phyloP scores from a whole-genome alignment of 2,888 invertebrate species.

The Pyrocoelia pectoralis region DNA sequence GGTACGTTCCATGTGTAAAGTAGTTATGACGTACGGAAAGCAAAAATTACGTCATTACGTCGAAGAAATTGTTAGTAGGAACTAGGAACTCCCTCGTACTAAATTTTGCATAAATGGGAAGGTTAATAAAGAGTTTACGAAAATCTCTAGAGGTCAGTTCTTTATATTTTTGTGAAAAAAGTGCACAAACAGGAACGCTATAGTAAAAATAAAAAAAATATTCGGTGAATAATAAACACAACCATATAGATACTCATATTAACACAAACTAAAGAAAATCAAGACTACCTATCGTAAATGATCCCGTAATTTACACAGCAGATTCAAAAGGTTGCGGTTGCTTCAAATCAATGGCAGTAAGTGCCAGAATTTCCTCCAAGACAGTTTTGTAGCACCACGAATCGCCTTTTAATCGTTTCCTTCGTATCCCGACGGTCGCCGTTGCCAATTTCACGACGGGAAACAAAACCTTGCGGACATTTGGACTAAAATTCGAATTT shows the following conservation, averaged over 20 bases:
- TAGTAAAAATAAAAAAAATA: no score
- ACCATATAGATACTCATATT: neutral
- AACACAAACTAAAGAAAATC: neutral
- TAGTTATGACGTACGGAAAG: no score
- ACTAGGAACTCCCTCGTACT: no score
- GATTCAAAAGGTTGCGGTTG: constrained; percentile 44
- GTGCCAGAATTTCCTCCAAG: constrained; percentile 74
- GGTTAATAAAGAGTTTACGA: no score
- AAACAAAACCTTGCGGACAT: neutral
- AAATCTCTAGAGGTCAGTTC: no score
- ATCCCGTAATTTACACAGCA: constrained; percentile 43
- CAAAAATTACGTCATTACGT: no score
- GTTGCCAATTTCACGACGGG: constrained; percentile 25
- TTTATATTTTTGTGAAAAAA: no score
- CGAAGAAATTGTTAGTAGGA: no score
- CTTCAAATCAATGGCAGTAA: constrained; percentile 58
- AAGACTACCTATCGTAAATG: no score
- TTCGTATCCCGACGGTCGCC: constrained; percentile 68
- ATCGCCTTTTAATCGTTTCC: constrained; percentile 79
- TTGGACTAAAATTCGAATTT: neutral
- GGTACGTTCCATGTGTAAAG: no score
- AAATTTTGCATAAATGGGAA: no score
- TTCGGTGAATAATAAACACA: neutral
- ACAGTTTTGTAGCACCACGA: constrained; percentile 83
- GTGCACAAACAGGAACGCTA: no score